Conservation (phyloP, 2,888 invertebrate species). For the Cephus pulcher region DNA sequence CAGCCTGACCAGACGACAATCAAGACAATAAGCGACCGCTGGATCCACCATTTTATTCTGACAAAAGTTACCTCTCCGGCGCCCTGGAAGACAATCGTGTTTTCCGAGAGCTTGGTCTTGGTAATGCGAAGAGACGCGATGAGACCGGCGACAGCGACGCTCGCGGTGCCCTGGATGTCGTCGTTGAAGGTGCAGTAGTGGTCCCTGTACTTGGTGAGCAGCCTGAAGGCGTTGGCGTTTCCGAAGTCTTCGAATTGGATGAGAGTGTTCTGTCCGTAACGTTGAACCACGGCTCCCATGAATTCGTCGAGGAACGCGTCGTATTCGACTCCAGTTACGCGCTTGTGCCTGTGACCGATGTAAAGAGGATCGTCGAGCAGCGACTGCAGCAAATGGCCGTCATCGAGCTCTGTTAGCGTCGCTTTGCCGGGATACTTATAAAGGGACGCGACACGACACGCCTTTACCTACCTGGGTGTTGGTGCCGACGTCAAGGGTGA, state of each 20-base stretch:
- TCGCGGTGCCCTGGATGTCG: constrained; percentile 98
- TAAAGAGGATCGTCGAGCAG: constrained; percentile 94
- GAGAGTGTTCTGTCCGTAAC: constrained; percentile 87
- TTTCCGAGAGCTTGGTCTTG: constrained; percentile 83
- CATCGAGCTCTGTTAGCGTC: too few relatives aligned
- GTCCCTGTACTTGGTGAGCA: constrained; percentile 90
- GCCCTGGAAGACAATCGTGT: constrained; percentile 93
- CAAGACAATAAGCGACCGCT: too few relatives aligned
- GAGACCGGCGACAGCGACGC: constrained; percentile 95
- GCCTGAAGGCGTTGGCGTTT: constrained; percentile 95
- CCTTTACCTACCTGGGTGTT: constrained; percentile 74
- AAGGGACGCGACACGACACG: too few relatives aligned
- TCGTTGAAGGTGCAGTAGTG: constrained; percentile 97
- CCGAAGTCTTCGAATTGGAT: constrained; percentile 99
- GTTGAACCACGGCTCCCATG: constrained; percentile 89
- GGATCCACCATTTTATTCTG: too few relatives aligned
- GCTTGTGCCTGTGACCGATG: constrained; percentile 89
- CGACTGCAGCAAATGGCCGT: constrained; percentile 65
- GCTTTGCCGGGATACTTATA: too few relatives aligned
- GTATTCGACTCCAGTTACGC: constrained; percentile 86
- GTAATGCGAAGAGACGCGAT: constrained; percentile 89
- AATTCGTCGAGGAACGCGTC: constrained; percentile 97
- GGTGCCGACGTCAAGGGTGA: constrained; percentile 94
- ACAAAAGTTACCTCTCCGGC: constrained; percentile 85
- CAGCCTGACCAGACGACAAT: constrained; percentile 72